These are phyloP conservation scores for Setophaga petechia DNA, from an alignment of 2,113 vertebrate species.

Conservation along the genomic window DNA sequence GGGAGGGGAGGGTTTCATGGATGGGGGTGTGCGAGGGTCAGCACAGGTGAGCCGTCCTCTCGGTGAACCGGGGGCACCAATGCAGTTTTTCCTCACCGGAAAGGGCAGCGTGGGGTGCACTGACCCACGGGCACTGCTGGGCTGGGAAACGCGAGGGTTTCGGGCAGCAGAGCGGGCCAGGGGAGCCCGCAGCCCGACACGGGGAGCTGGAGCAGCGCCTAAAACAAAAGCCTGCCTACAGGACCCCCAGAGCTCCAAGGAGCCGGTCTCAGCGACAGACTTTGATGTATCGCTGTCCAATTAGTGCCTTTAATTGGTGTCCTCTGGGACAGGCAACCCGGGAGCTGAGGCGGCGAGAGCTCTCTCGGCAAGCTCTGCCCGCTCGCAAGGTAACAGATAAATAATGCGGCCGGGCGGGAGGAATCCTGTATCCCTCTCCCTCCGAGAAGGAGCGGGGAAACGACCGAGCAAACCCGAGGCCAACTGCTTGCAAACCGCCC, in stretches of 20 bases:
- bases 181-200: too few relatives aligned
- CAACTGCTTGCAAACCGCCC: neutral
- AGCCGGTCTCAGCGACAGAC: slow-evolving; percentile 67
- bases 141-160: neutral
- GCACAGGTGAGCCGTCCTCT: neutral
- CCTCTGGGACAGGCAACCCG: slow-evolving; percentile 71
- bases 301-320: slow-evolving; percentile 85
- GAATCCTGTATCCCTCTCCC: neutral
- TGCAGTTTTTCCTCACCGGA: accelerated
- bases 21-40: neutral
- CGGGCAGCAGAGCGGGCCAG: neutral
- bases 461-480: neutral
- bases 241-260: slow-evolving; percentile 62
- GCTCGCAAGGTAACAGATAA: slow-evolving; percentile 53
- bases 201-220: neutral
- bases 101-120: neutral
- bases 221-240: slow-evolving; percentile 69
- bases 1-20: neutral
- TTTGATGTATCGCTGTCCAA: slow-evolving; percentile 84
- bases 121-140: too few relatives aligned
- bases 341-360: slow-evolving; percentile 53
- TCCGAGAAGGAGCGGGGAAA: neutral
- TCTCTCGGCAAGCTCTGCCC: slow-evolving; percentile 15
- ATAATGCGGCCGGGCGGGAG: neutral
- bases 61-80: accelerated